Base-by-base conservation (phyloP, 92 coral and sea anemone species). In the Umimayanthus kanabou region DNA sequence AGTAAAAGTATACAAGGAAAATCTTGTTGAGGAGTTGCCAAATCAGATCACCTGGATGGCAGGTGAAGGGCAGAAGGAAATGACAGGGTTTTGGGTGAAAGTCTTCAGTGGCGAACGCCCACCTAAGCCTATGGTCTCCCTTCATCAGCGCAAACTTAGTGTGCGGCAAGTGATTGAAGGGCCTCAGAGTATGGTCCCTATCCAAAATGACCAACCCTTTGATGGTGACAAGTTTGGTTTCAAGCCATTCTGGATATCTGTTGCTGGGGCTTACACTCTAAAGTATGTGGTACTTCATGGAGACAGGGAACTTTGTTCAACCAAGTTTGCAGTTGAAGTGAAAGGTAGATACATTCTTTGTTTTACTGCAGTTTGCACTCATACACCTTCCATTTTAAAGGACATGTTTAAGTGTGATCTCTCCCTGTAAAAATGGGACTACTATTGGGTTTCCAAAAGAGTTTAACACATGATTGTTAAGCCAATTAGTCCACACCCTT, bases 221-320 rank as follows among this genome's bases (percentile, higher is more conserved):
- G 95, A 94, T 26, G 95, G 94, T 5, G 98, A 94, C 61, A 88
- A 91, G 93, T 94, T 90, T 47, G 95, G 98, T 25, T 94, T 94
- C 65, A 93, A 91, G 81, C 93, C 98, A 5, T 93, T 94, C 82
- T 88, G 94, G 94, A 82, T 94, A 61, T 92, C 94, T 6, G 74
- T n/a, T 39, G 98, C 93, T 23, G 98, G 98, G 1, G 42, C 26
- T 9, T 91, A 93, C 79, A 86, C 29, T 0, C 88, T 94, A 40
- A 89, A 89, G 77, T 94, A 91, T 81, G 81, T 82, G 42, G 95
- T 91, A 40, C 85, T 94, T 87, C 79, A 91, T 43, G 94, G 94
- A 23, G 94, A 93, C 22, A 90, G 93, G 40, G 98, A 91, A 79
- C 90, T 94, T 87, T 90, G 96, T 33, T 88, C 92, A 28, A 81